Base-by-base conservation (phyloP, 2,797 vertebrate species). In the Geotrypetes seraphini region DNA sequence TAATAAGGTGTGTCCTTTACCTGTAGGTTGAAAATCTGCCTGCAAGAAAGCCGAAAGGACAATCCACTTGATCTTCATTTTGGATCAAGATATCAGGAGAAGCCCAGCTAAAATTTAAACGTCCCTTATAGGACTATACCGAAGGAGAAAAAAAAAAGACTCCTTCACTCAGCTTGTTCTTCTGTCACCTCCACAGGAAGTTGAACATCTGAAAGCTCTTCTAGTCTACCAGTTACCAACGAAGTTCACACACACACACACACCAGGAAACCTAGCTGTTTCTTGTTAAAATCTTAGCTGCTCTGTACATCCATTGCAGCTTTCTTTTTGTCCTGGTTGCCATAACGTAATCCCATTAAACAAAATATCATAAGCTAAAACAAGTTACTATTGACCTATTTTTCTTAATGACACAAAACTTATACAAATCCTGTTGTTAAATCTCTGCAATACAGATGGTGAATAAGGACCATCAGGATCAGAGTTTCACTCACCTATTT, bases 151-250 rank as follows among this genome's bases (percentile, higher is more conserved):
- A 6, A 57, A 25, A 16, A 23, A 37, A 20, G 19, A 22, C 10
- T 32, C 19, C 42, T 39, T 27, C 16, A 22, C 8, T 0, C 28
- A 26, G 57, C 69, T 6, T 19, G 45, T 31, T 47, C 7, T 3
- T 29, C 31, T 24, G 43, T 6, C 9, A 34, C 16, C 31, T 52
- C 33, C 14, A 6, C 76, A 79, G 78, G 79, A 83, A 81, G 69
- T 66, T 51, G 32, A 9, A 22, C 53, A 35, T 34, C 39, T 13
- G 0, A 3, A 24, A 60, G 55, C 36, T 42, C 53, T 54, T 29
- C 45, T 2, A 2, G 44, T 45, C 48, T 63, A 62, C 62, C 71
- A 63, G 63, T 66, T 2, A 4, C 11, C 32, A 29, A 24, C 12
- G 2, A 10, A 2, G 2, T 32, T 9, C 1, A 31, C 23, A 23